Evolutionary conservation across 2,888 invertebrate genomes (phyloP).

Genomic region (Noctua janthina): DNA sequence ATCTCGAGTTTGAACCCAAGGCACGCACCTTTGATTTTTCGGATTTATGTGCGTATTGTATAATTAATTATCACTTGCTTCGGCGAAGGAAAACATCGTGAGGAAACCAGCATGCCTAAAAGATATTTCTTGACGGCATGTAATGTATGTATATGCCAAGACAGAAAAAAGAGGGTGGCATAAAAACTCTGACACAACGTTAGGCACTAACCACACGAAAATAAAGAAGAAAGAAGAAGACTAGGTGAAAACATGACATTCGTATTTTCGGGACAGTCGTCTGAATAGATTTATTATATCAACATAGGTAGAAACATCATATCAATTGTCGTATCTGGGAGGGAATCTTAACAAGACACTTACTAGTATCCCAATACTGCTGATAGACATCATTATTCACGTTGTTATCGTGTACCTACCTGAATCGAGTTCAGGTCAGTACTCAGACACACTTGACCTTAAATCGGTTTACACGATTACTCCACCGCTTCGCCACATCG

Average conservation of each 20-base stretch:
- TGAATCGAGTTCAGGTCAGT: conserved; percentile 29
- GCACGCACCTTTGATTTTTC: too few species aligned
- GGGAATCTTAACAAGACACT: background rate
- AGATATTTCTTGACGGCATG: too few species aligned
- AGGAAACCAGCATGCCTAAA: too few species aligned
- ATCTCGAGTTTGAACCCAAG: too few species aligned
- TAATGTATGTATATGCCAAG: too few species aligned
- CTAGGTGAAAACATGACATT: background rate
- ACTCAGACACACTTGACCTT: conserved; percentile 40
- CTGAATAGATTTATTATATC: background rate
- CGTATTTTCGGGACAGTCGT: background rate
- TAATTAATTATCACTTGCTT: too few species aligned
- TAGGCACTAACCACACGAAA: too few species aligned
- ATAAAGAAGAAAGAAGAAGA: too few species aligned
- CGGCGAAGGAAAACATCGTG: too few species aligned
- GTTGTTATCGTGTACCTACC: conserved; percentile 20
- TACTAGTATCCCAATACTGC: background rate
- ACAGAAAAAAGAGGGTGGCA: too few species aligned
- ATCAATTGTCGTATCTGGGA: background rate
- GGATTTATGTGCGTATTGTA: too few species aligned
- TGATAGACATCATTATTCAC: conserved; percentile 19
- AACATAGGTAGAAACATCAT: background rate
- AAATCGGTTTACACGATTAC: conserved; percentile 45
- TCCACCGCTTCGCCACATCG: background rate
- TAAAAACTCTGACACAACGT: too few species aligned